phyloP scores from a whole-genome alignment of 2,113 vertebrate species.

The Entelurus aequoreus region DNA sequence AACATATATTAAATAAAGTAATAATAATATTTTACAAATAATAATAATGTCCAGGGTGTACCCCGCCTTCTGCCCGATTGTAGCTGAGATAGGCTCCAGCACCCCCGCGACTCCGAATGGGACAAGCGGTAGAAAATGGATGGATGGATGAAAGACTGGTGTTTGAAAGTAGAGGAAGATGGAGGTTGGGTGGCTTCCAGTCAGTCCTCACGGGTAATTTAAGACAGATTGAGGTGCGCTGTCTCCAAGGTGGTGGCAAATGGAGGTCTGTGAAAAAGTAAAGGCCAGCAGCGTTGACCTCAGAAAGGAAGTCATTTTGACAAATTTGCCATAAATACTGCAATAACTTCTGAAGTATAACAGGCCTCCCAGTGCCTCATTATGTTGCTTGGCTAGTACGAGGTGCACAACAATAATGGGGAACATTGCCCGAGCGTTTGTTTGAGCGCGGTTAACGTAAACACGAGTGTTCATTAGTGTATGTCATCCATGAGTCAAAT shows the following conservation, averaged over 20 bases:
- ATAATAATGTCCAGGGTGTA: no score
- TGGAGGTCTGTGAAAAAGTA: conserved; percentile 25
- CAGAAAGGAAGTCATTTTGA: conserved; percentile 45
- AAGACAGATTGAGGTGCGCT: conserved; percentile 49
- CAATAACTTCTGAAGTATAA: conserved; percentile 14
- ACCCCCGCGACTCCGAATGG: no score
- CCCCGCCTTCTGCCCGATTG: no score
- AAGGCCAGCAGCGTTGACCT: conserved; percentile 33
- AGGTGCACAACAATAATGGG: conserved; percentile 35
- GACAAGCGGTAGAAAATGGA: no score
- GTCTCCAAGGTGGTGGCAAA: conserved; percentile 44
- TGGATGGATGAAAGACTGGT: neutral
- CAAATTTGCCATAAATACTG: conserved; percentile 23
- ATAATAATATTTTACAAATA: no score
- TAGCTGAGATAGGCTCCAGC: no score
- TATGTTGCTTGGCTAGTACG: conserved; percentile 14
- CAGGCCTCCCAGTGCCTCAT: conserved; percentile 18
- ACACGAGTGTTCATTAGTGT: conserved; percentile 46
- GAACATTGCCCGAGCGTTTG: conserved; percentile 31
- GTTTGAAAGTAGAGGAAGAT: conserved; percentile 5
- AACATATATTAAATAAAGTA: no score
- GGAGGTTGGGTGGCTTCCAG: conserved; percentile 13
- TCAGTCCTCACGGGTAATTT: conserved; percentile 47
- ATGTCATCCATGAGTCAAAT: conserved; percentile 37
- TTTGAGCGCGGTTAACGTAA: conserved; percentile 39